A percentile compares a stretch with the other conserved stretches of the same genome.
These are phyloP conservation scores for Plumapathes pennacea DNA, from an alignment of 92 coral and sea anemone genomes.

Conservation along the genomic window DNA sequence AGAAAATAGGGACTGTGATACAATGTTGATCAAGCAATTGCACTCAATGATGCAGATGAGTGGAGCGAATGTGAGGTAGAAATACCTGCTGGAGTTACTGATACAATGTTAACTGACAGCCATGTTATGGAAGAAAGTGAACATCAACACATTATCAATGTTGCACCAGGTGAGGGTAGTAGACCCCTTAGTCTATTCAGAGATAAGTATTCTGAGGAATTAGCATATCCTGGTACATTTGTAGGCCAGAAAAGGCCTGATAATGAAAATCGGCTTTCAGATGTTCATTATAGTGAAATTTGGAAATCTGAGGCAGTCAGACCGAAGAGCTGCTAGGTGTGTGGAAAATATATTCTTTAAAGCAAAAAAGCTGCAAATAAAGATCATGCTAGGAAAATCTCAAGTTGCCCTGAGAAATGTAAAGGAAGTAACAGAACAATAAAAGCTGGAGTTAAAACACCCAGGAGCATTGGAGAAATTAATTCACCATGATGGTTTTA, in stretches of 20 bases:
- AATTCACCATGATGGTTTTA: slow-evolving; percentile 20
- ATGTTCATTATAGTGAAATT: slow-evolving; percentile 41
- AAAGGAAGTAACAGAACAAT: slow-evolving; percentile 18
- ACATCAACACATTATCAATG: slow-evolving; percentile 27
- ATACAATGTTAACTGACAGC: slow-evolving; percentile 50
- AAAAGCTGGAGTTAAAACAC: slow-evolving; percentile 26
- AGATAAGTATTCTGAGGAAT: slow-evolving; percentile 46
- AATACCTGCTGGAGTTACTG: slow-evolving; percentile 49
- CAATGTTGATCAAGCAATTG: too few relatives aligned
- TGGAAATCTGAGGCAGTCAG: slow-evolving; percentile 46
- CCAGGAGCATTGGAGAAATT: slow-evolving; percentile 19
- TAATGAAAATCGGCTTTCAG: slow-evolving; percentile 21
- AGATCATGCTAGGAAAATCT: slow-evolving; percentile 25
- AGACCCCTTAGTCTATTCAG: slow-evolving; percentile 44
- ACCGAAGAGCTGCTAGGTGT: slow-evolving; percentile 35
- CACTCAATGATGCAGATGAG: too few relatives aligned
- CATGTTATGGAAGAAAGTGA: slow-evolving; percentile 50
- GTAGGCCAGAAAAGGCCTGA: slow-evolving; percentile 41
- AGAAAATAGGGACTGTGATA: slow-evolving; percentile 7
- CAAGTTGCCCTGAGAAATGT: slow-evolving; percentile 36
- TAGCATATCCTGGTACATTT: slow-evolving; percentile 58
- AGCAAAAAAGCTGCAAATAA: slow-evolving; percentile 43
- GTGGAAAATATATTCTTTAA: slow-evolving; percentile 30
- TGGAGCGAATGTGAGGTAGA: slow-evolving; percentile 49
- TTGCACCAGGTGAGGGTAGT: slow-evolving; percentile 55